Evolutionary conservation across 2,888 invertebrate genomes (phyloP).

Genomic region (Acleris emargana): DNA sequence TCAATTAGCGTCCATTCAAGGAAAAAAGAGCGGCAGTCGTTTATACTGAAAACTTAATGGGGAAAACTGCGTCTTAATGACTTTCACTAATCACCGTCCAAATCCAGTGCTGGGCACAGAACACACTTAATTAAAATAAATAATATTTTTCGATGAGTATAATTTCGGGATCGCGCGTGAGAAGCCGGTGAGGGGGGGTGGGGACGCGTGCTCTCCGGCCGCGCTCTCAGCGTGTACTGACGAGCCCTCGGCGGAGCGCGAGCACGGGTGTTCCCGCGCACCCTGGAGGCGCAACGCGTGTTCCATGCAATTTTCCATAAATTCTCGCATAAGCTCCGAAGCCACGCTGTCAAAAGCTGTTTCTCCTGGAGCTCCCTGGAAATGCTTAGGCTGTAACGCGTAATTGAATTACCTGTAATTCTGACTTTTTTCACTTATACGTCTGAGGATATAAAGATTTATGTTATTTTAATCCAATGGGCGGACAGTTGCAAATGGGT

Average conservation of each 20-base stretch:
- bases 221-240: slow-evolving; percentile 71
- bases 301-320: slow-evolving; percentile 82
- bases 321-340: slow-evolving; percentile 80
- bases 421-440: slow-evolving; percentile 44
- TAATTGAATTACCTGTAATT: slow-evolving; percentile 75
- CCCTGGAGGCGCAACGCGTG: slow-evolving; percentile 72
- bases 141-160: slow-evolving; percentile 66
- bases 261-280: slow-evolving; percentile 78
- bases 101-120: slow-evolving; percentile 72
- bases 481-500: neutral
- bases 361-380: slow-evolving; percentile 65
- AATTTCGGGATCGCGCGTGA: slow-evolving; percentile 67
- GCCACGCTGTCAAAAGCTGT: slow-evolving; percentile 80
- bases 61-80: slow-evolving; percentile 48
- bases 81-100: slow-evolving; percentile 56
- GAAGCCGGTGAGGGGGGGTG: slow-evolving; percentile 46
- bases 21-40: slow-evolving; percentile 40
- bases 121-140: slow-evolving; percentile 58
- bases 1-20: slow-evolving; percentile 61
- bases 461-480: neutral
- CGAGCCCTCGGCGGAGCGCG: slow-evolving; percentile 57
- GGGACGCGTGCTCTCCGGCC: slow-evolving; percentile 61
- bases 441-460: slow-evolving; percentile 14
- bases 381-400: slow-evolving; percentile 57
- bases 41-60: slow-evolving; percentile 37